Evolutionary conservation across 1,140 invertebrate genomes (phyloP).

Genomic region (Drosophila erecta): DNA sequence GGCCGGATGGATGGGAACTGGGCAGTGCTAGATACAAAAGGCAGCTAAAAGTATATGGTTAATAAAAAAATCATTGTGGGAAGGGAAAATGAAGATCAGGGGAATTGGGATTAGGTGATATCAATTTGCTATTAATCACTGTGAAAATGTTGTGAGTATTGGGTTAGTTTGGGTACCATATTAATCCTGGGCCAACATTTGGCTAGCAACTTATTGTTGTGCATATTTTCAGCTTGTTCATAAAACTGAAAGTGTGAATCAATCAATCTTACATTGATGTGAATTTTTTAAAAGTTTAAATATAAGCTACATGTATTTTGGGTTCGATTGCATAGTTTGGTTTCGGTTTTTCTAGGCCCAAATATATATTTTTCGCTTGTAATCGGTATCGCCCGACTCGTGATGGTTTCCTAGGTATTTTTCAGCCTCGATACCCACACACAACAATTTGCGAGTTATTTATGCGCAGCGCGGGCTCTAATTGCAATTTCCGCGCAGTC

Average conservation of each 20-base stretch:
- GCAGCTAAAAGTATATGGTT: not conserved
- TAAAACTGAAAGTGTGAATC: too few species aligned
- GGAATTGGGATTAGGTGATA: not conserved
- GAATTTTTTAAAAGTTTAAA: too few species aligned
- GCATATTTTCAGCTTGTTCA: too few species aligned
- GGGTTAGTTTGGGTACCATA: too few species aligned
- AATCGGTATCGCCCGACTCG: constrained; percentile 25
- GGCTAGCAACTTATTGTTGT: too few species aligned
- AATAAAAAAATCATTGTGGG: constrained; percentile 12
- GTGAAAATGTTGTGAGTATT: not conserved
- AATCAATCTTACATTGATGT: too few species aligned
- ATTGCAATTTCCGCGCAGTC: constrained; percentile 79
- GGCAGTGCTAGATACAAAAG: not conserved
- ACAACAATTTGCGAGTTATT: constrained; percentile 67
- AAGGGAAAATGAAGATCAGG: not conserved
- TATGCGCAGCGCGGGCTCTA: constrained; percentile 64
- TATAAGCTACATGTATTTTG: too few species aligned
- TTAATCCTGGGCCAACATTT: too few species aligned
- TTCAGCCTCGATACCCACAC: not conserved
- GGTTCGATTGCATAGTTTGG: too few species aligned
- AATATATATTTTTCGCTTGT: not conserved
- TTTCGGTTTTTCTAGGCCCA: too few species aligned
- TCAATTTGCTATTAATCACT: not conserved
- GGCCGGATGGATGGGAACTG: not conserved
- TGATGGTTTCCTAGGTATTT: not conserved